Conservation (phyloP, 2,113 vertebrate genomes). For the Tauraco erythrolophus region DNA sequence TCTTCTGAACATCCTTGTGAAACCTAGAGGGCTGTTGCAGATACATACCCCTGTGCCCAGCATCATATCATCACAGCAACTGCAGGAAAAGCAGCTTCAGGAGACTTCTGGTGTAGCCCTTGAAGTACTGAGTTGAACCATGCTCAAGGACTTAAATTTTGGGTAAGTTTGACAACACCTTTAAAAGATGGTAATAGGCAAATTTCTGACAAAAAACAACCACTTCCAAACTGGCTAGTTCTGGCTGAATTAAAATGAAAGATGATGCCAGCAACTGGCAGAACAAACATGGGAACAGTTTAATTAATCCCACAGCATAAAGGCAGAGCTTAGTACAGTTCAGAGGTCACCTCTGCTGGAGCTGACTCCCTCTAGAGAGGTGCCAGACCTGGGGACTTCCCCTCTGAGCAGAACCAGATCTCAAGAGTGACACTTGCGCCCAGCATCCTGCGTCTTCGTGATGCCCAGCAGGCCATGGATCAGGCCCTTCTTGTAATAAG, state of each 20-base stretch:
- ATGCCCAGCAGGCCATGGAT: background rate
- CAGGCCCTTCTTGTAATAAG: background rate
- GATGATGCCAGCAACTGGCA: background rate
- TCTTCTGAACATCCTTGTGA: background rate
- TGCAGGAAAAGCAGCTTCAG: background rate
- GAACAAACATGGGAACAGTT: background rate
- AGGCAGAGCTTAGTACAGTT: background rate
- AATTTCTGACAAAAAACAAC: background rate
- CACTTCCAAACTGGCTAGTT: background rate
- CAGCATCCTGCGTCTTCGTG: background rate
- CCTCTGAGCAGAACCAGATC: background rate
- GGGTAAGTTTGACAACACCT: background rate
- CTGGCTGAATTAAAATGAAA: background rate
- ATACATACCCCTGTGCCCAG: background rate
- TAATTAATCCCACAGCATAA: background rate
- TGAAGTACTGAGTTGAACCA: background rate
- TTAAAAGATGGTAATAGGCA: background rate
- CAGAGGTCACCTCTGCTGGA: background rate
- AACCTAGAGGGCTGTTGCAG: background rate
- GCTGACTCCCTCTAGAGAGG: too few relatives aligned
- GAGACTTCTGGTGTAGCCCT: background rate
- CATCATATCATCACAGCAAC: background rate
- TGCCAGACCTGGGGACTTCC: background rate
- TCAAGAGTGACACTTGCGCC: background rate
- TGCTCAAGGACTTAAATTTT: background rate